Evolutionary conservation across 2,797 vertebrate genomes (phyloP).

Genomic region (Malurus splendens): DNA sequence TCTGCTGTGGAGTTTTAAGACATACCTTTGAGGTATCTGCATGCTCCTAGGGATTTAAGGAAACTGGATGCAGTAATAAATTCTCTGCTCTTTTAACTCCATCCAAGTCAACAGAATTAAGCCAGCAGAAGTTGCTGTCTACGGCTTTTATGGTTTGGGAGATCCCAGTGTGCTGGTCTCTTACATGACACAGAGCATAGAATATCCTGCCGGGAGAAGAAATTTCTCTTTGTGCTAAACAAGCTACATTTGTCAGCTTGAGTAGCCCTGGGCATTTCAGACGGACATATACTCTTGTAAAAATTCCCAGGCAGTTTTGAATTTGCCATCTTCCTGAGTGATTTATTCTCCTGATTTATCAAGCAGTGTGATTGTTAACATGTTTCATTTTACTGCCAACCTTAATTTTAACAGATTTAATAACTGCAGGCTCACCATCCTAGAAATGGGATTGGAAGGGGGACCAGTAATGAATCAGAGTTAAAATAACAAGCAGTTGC

Average conservation of each 20-base stretch:
- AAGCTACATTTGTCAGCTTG: neutral
- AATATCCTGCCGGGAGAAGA: neutral
- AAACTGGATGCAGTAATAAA: neutral
- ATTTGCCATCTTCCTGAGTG: neutral
- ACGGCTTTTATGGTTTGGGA: neutral
- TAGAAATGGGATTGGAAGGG: neutral
- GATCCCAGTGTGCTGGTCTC: neutral
- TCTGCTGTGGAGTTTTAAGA: neutral
- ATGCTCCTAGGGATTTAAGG: slow-evolving; percentile 1
- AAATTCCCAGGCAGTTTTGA: neutral
- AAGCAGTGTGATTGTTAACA: neutral
- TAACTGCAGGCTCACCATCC: neutral
- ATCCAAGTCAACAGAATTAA: neutral
- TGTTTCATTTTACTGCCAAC: neutral
- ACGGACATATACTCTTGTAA: neutral
- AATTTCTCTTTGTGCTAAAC: neutral
- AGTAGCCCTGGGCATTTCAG: neutral
- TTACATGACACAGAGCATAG: neutral
- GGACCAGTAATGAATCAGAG: neutral
- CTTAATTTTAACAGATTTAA: neutral
- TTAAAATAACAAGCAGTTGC: neutral
- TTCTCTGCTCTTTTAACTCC: neutral
- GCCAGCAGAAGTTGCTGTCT: neutral
- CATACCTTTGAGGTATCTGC: neutral
- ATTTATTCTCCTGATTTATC: neutral